A percentile compares a stretch with the other conserved stretches of the same genome.
Conservation (phyloP, 2,888 invertebrate species). For the Trichogramma dendrolimi region DNA sequence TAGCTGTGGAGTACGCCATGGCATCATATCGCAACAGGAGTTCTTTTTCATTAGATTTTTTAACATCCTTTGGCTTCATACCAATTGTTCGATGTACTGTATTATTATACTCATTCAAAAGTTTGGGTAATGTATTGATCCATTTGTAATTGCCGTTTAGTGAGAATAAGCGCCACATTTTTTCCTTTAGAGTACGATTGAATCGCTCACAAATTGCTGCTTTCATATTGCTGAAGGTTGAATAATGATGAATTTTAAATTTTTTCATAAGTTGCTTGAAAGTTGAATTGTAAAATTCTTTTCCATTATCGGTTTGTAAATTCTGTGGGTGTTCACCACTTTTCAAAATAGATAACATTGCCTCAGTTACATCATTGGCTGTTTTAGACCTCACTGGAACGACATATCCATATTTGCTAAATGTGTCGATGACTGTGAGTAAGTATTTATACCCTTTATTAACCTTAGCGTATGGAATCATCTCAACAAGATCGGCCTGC, state of each 20-base stretch:
- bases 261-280: conserved; percentile 23
- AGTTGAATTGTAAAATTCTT: conserved; percentile 27
- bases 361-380: conserved; percentile 35
- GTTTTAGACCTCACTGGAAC: conserved; percentile 41
- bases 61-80: conserved; percentile 24
- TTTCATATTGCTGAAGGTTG: conserved; percentile 34
- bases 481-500: conserved; percentile 28
- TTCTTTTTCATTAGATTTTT: conserved; percentile 30
- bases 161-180: conserved; percentile 1
- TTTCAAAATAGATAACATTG: conserved; percentile 27
- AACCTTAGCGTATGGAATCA: conserved; percentile 14
- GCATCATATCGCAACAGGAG: background rate
- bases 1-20: too few species aligned
- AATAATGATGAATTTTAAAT: conserved; percentile 26
- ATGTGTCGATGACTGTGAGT: conserved; percentile 39
- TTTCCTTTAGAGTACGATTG: conserved; percentile 4
- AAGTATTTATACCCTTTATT: conserved; percentile 39
- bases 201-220: conserved; percentile 40
- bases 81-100: conserved; percentile 6
- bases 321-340: conserved; percentile 22
- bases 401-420: conserved; percentile 48
- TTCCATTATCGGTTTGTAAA: conserved; percentile 26
- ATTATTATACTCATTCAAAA: background rate
- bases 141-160: conserved; percentile 7
- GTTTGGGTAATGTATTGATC: conserved; percentile 1